These are phyloP conservation scores for Picathartes gymnocephalus DNA, from an alignment of 2,113 vertebrate species.

Conservation along the genomic window DNA sequence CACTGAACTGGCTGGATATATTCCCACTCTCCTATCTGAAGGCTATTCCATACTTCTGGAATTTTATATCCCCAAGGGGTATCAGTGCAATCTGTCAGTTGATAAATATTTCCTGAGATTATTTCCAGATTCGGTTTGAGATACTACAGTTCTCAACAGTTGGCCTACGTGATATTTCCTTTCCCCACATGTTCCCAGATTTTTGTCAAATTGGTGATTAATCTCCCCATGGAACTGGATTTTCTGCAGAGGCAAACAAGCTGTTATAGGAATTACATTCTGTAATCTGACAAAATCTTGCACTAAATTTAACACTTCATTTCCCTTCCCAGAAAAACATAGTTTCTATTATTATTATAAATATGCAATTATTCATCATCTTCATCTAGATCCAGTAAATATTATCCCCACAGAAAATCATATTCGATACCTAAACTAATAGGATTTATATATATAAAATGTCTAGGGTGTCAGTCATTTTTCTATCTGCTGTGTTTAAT, in stretches of 20 bases:
- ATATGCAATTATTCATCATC: neutral
- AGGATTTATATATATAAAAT: neutral
- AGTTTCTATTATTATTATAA: neutral
- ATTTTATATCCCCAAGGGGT: too few species aligned
- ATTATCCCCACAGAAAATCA: neutral
- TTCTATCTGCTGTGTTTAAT: neutral
- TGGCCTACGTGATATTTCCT: too few species aligned
- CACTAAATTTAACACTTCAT: neutral
- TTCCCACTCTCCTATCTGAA: too few species aligned
- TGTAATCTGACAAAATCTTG: neutral
- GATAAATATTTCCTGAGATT: too few species aligned
- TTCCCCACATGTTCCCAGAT: too few species aligned
- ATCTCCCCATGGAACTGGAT: too few species aligned
- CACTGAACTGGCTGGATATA: too few species aligned
- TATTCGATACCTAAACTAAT: neutral
- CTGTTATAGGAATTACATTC: neutral
- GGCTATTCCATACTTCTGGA: too few species aligned
- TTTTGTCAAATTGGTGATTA: too few species aligned
- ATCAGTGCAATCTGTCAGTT: too few species aligned
- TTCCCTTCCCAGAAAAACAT: neutral
- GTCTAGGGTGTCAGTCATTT: neutral
- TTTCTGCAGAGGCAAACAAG: neutral
- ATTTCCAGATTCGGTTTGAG: too few species aligned
- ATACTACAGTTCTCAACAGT: too few species aligned
- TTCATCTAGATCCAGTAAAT: neutral